Evolutionary conservation across 2,797 vertebrate species (phyloP), one percentile per base, ranked within the genome.

Genomic region (Spinus pinus): DNA sequence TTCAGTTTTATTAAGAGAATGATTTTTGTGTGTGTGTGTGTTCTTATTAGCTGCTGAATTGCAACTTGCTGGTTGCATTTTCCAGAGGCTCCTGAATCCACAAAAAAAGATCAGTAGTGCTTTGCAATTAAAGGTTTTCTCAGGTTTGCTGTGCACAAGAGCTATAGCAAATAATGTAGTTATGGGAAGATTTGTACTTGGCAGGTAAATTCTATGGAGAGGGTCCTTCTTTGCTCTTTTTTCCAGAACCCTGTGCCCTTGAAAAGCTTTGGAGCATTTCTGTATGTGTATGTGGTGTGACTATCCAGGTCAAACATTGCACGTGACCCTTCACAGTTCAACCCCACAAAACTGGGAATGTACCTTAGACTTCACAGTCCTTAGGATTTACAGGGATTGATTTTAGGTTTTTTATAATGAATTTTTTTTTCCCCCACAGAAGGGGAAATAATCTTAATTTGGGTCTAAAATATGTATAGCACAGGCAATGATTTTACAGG

Each of bases 121-220:
- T 88, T 88, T 88, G 70, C 62, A 84, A 41, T 78, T 83, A 72
- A 92, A 81, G 70, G 53, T 62, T 94, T 88, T 94, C 70, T 93
- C 44, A 81, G 44, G 41, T 81, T 77, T 86, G 30, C 51, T 1
- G 2, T 33, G 71, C 60, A 57, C 19, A 11, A 86, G 58, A 91
- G 25, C 66, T 56, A 51, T 42, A n/a, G 41, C 54, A 23, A 73
- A 11, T 79, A 50, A 69, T 14, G 49, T 35, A 24, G 25, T 58
- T 94, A 86, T 12, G 54, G 70, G 35, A 69, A 70, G 70, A 81
- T 84, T 62, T 94, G 41, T 81, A 46, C 25, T 73, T 85, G 66
- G 78, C 47, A 58, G 47, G 58, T 66, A 72, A 75, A 65, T 84
- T 88, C 39, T 90, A 28, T 60, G 37, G 58, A 61, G 44, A 75